Evolutionary conservation across 2,888 invertebrate genomes (phyloP).

Genomic region (Ornithoptera alexandrae): DNA sequence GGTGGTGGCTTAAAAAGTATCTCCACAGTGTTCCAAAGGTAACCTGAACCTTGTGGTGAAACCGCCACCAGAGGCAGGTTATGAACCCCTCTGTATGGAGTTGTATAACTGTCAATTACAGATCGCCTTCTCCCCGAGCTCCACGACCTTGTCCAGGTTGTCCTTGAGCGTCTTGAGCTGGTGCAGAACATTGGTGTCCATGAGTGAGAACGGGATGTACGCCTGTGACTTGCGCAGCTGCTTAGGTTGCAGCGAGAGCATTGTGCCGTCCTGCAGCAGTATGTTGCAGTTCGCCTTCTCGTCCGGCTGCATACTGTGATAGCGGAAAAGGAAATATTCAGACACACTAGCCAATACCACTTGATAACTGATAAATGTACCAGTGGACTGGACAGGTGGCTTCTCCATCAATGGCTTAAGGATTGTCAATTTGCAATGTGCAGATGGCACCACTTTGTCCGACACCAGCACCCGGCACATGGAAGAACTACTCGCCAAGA

Average conservation of each 20-base stretch:
- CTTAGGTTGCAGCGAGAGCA: constrained; percentile 82
- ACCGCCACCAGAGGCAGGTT: too few species aligned
- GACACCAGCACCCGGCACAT: too few species aligned
- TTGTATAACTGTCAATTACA: constrained; percentile 8
- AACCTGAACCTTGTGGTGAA: too few species aligned
- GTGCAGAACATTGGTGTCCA: constrained; percentile 60
- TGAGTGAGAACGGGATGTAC: constrained; percentile 68
- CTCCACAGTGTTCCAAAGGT: too few species aligned
- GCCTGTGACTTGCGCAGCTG: constrained; percentile 66
- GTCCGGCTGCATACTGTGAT: constrained; percentile 65
- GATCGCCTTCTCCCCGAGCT: constrained; percentile 56
- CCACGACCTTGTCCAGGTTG: constrained; percentile 69
- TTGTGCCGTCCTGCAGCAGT: constrained; percentile 81
- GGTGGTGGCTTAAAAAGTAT: too few species aligned
- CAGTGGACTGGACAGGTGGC: too few species aligned
- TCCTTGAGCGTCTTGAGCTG: constrained; percentile 76
- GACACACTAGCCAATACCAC: too few species aligned
- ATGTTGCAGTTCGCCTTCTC: constrained; percentile 83
- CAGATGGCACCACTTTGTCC: too few species aligned
- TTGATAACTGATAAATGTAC: too few species aligned
- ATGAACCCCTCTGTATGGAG: not conserved
- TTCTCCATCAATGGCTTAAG: too few species aligned
- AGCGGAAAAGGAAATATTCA: not conserved
- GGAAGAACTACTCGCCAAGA: too few species aligned
- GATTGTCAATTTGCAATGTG: too few species aligned